Evolutionary conservation across 2,888 invertebrate genomes (phyloP).

Genomic region (Apomyelois bistriatella): DNA sequence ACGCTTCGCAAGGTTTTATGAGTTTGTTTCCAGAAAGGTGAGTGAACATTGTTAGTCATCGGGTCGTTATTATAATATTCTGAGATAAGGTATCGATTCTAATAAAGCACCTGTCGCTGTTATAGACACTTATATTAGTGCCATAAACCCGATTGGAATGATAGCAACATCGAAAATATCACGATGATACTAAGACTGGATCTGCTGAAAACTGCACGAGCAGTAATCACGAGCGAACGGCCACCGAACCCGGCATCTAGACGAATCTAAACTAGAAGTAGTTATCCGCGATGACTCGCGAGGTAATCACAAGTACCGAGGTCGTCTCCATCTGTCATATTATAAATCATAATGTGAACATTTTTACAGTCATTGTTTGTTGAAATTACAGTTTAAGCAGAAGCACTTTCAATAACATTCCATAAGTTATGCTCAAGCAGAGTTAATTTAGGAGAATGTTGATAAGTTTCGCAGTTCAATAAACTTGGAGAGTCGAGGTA

Average conservation of each 20-base stretch:
- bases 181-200: neutral
- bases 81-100: neutral
- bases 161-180: neutral
- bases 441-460: slow-evolving; percentile 25
- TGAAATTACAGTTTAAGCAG: slow-evolving; percentile 23
- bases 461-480: slow-evolving; percentile 43
- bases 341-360: slow-evolving; percentile 46
- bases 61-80: neutral
- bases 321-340: slow-evolving; percentile 44
- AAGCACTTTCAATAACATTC: slow-evolving; percentile 23
- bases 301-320: slow-evolving; percentile 40
- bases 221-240: slow-evolving; percentile 31
- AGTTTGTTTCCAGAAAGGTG: slow-evolving; percentile 5
- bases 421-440: slow-evolving; percentile 16
- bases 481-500: slow-evolving; percentile 41
- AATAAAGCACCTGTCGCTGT: neutral
- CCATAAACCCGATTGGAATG: neutral
- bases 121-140: neutral
- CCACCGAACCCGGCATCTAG: slow-evolving; percentile 18
- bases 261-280: slow-evolving; percentile 10
- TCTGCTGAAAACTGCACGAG: slow-evolving; percentile 36
- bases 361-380: slow-evolving; percentile 25
- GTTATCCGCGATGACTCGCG: slow-evolving; percentile 38
- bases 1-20: slow-evolving; percentile 1
- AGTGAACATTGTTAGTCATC: slow-evolving; percentile 4